Percentiles rank a stretch among this genome's conserved stretches.
Evolutionary conservation across 2,113 vertebrate genomes (phyloP).

Genomic region (Athene cunicularia): DNA sequence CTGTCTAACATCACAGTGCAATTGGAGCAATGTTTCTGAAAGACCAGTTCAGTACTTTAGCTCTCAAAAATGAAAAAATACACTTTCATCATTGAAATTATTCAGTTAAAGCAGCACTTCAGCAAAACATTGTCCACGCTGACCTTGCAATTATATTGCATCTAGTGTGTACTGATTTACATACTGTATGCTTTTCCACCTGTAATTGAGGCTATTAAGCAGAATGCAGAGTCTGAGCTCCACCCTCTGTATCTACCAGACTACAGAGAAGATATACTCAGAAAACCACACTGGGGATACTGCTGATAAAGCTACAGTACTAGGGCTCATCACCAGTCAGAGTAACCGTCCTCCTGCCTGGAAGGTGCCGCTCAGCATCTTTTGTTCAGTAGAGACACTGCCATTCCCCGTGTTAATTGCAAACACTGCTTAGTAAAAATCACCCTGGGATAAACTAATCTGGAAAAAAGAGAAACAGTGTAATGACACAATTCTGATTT

Average conservation of each 20-base stretch:
- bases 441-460: neutral
- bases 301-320: neutral
- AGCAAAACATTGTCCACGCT: slow-evolving; percentile 62
- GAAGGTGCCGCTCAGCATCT: neutral
- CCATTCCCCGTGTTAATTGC: neutral
- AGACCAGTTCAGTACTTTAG: slow-evolving; percentile 69
- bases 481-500: neutral
- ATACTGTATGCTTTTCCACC: slow-evolving; percentile 60
- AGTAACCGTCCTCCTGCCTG: neutral
- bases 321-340: neutral
- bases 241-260: slow-evolving; percentile 15
- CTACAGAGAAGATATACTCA: slow-evolving; percentile 8
- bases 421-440: neutral
- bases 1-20: slow-evolving; percentile 65
- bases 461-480: neutral
- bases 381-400: neutral
- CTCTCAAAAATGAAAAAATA: slow-evolving; percentile 67
- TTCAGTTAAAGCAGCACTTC: slow-evolving; percentile 69
- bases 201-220: slow-evolving; percentile 70
- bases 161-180: slow-evolving; percentile 67
- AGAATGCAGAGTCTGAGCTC: slow-evolving; percentile 34
- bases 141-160: slow-evolving; percentile 70
- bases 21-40: slow-evolving; percentile 64
- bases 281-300: neutral
- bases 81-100: slow-evolving; percentile 68